Conservation (phyloP, 2,888 invertebrate genomes). For the Ornithoptera alexandrae region DNA sequence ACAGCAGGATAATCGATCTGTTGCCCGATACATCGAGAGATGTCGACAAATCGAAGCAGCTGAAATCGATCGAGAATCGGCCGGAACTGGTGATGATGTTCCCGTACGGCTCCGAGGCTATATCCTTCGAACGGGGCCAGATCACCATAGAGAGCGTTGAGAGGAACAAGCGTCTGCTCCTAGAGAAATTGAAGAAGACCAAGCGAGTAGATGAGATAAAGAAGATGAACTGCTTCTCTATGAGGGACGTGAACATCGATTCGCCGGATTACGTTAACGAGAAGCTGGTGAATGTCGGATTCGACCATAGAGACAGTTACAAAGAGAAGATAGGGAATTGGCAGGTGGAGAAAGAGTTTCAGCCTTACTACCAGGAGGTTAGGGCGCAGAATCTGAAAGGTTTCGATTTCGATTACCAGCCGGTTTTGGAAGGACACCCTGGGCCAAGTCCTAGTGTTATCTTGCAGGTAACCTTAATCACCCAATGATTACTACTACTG, state of each 20-base stretch:
- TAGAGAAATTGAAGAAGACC: constrained; percentile 48
- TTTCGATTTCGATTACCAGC: constrained; percentile 93
- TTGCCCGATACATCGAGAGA: constrained; percentile 47
- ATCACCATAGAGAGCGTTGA: constrained; percentile 64
- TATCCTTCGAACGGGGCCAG: constrained; percentile 47
- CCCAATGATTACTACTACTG: too few relatives aligned
- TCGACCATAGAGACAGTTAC: constrained; percentile 59
- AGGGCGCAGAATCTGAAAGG: constrained; percentile 52
- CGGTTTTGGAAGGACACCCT: constrained; percentile 87
- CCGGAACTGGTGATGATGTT: constrained; percentile 48
- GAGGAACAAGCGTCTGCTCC: constrained; percentile 57
- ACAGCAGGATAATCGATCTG: constrained; percentile 47
- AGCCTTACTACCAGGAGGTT: constrained; percentile 57
- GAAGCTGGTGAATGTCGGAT: constrained; percentile 60
- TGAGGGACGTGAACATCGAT: constrained; percentile 70
- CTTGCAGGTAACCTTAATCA: constrained; percentile 81
- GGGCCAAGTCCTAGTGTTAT: constrained; percentile 97
- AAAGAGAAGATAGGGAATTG: constrained; percentile 45
- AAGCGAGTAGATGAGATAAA: constrained; percentile 49
- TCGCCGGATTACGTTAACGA: constrained; percentile 58
- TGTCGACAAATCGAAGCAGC: constrained; percentile 28
- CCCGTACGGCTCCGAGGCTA: constrained; percentile 49
- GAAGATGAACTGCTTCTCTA: constrained; percentile 68
- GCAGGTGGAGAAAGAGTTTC: constrained; percentile 40
- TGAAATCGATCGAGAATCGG: constrained; percentile 27